Evolutionary conservation across 1,140 invertebrate genomes (phyloP), one percentile per base, ranked within the genome.

Genomic region (Steinernema feltiae): DNA sequence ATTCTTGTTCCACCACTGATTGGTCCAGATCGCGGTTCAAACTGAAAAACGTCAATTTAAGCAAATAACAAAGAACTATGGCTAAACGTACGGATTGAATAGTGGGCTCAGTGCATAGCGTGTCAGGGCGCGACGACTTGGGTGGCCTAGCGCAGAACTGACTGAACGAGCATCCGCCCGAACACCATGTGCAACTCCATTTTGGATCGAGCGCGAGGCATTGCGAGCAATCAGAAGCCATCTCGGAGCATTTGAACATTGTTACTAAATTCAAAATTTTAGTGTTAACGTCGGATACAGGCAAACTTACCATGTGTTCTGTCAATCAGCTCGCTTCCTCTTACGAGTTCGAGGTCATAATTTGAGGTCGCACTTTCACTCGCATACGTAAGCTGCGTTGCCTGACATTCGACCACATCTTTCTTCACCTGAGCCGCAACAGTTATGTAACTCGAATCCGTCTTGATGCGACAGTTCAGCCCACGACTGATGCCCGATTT

Each of bases 81-180:
- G n/a, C n/a, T n/a, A n/a, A n/a, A n/a, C n/a, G n/a, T n/a, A 92
- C 90, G 91, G 94, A 92, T 87, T 95, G 93, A 83, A 97, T 97
- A 79, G 93, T 88, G 21, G 94, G 94, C 82, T 92, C 91, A 0
- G 94, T 94, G 86, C 94, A 97, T 82, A 94, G 79, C 53, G 77
- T 78, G 29, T 85, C 93, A 90, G 91, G 91, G 89, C 15, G 89
- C 89, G 78, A 91, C 90, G 53, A 90, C 86, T 84, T 27, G 15
- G 69, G 27, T 15, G 72, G 29, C n/a, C 69, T 71, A 7, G 46
- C 46, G 69, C 94, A 96, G 7, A 92, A 91, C 81, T 93, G 91
- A 77, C 90, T 90, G 83, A 93, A 95, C 30, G 91, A 91, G 88
- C 95, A 97, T 27, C 91, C 91, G 82, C 92, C 92, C 2, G 90